Base-by-base conservation (phyloP, 2,888 invertebrate species). In the Ophonus ardosiacus region DNA sequence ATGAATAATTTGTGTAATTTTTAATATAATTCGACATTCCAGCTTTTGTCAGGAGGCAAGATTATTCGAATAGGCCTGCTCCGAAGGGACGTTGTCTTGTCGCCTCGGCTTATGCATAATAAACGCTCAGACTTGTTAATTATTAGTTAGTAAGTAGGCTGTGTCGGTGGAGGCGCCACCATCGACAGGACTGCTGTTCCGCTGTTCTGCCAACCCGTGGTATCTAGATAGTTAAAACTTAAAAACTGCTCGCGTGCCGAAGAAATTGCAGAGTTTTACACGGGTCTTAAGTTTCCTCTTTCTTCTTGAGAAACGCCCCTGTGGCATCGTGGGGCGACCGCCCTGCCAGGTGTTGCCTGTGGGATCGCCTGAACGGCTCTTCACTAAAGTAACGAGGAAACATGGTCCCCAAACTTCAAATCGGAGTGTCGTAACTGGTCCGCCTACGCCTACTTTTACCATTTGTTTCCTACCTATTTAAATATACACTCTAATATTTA, bases 81-180 rank as follows among this genome's bases (percentile, higher is more conserved):
- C 81, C 81, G 51, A 63, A 15, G 81, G 71, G 81, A 81, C 18
- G 24, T 8, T 56, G 87, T 88, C 88, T 88, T 88, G 88, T 88
- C 89, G 88, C 88, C 89, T 88, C 86, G 88, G 85, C 87, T 83
- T 87, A 89, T 89, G 87, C 88, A 89, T 88, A 88, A 88, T 89
- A 87, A 88, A 89, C 85, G 85, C 85, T 74, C 87, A 86, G 84
- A 86, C 88, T 89, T 86, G 88, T 88, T 85, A 82, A 82, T 85
- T 85, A 86, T 85, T 86, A 81, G 82, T 78, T 78, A 76, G 81
- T 71, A 85, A 79, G 65, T 84, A 84, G 81, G 81, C 81, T 56
- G 65, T 24, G 43, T 43, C 21, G 56, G 68, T 71, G 56, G 63
- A 81, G 81, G 81, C 68, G 71, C 57, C 38, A 57, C 81, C 24